These are phyloP conservation scores for Mionectes olivaceus DNA, from an alignment of 2,797 vertebrate species.

Conservation along the genomic window DNA sequence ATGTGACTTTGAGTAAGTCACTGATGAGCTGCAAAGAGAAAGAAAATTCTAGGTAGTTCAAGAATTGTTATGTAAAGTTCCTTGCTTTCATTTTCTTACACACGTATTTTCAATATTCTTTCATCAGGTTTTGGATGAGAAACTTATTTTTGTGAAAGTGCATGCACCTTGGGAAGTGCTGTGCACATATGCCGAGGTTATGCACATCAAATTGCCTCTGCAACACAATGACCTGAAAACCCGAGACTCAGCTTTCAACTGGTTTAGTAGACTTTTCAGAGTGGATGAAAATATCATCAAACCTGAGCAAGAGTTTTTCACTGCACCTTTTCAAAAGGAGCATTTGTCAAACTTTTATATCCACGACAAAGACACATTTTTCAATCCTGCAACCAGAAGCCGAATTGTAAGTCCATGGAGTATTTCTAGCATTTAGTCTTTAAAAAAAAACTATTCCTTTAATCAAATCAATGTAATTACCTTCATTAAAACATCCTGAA, in stretches of 20 bases:
- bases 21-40: neutral
- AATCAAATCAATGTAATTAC: neutral
- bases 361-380: constrained; percentile 86
- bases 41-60: neutral
- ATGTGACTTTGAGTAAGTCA: neutral
- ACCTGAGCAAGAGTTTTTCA: constrained; percentile 90
- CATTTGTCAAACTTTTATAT: constrained; percentile 84
- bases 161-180: constrained; percentile 92
- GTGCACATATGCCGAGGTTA: constrained; percentile 88
- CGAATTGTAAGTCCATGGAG: constrained; percentile 84
- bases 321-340: constrained; percentile 91
- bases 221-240: constrained; percentile 83
- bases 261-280: constrained; percentile 85
- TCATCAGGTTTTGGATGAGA: constrained; percentile 84
- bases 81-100: neutral
- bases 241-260: constrained; percentile 81
- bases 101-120: neutral
- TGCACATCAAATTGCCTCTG: constrained; percentile 92
- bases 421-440: neutral
- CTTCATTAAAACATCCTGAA: neutral
- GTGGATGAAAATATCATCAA: constrained; percentile 86
- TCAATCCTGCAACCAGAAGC: constrained; percentile 91
- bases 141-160: constrained; percentile 87
- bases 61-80: neutral
- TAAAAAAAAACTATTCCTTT: neutral